Evolutionary conservation across 2,888 invertebrate species (phyloP), one percentile per base, ranked within the genome.

Genomic region (Scaeva pyrastri): DNA sequence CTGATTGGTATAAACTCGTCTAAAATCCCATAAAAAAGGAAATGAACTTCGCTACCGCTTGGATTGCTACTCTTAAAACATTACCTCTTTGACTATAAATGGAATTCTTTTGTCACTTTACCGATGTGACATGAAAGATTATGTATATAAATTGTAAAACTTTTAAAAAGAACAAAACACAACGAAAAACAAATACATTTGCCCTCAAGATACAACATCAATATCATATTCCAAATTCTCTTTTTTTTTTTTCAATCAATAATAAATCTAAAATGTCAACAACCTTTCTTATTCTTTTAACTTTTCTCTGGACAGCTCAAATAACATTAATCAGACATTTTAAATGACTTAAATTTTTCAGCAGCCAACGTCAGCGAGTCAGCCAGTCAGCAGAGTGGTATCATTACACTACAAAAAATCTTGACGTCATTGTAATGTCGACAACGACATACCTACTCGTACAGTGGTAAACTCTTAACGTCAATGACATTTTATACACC

Each of bases 401-500:
- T 64, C 26, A 45, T 26, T 64, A 23, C 14, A 8, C 16, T 8
- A 56, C 31, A 56, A 14, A 7, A 43, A 12, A 26, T 6, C n/a
- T 64, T 64, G 64, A 64, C 26, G 12, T 45, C 31, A 19, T 14
- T 48, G 14, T 31, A 31, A 48, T 26, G 16, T 23, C 23, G 14
- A 14, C 23, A n/a, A 14, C 21, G 21, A 19, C n/a, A n/a, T 31
- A 31, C 6, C 6, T 31, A 31, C 31, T 31, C 6, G 5, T 5
- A 23, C 23, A 11, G 12, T 36, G 19, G 31, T 48, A 31, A 48
- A 66, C 31, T 66, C 66, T 31, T 16, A 66, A 66, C 66, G 66
- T 66, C 66, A 66, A 66, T 66, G 66, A 66, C 66, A 48, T 48
- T 48, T 66, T 16, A 60, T 19, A 31, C 1, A 56, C 48, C 66